Evolutionary conservation across 2,888 invertebrate species (phyloP).

Genomic region (Platynereis dumerilii): DNA sequence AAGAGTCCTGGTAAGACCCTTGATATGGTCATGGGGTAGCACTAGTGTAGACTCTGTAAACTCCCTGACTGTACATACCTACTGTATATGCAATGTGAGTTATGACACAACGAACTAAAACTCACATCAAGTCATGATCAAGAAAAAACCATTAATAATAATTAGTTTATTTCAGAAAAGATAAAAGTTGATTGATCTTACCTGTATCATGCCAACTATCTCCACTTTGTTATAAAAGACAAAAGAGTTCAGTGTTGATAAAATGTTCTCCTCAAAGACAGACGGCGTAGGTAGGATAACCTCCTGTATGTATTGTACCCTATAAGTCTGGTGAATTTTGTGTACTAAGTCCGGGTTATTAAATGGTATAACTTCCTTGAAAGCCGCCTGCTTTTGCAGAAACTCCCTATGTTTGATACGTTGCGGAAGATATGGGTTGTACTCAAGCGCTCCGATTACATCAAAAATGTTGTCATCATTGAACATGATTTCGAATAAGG

Average conservation of each 20-base stretch:
- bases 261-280: constrained; percentile 98
- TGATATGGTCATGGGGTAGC: no score
- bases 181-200: constrained; percentile 45
- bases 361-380: constrained; percentile 80
- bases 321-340: constrained; percentile 99
- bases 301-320: constrained; percentile 98
- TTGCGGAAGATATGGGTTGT: constrained; percentile 79
- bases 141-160: no score
- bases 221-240: constrained; percentile 99
- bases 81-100: no score
- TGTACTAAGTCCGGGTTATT: constrained; percentile 91
- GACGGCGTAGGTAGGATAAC: constrained; percentile 98
- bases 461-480: constrained; percentile 92
- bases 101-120: no score
- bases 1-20: no score
- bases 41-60: no score
- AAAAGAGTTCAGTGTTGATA: constrained; percentile 96
- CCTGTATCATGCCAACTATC: constrained; percentile 96
- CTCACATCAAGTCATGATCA: no score
- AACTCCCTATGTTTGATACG: constrained; percentile 86
- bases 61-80: no score
- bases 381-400: constrained; percentile 84
- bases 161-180: no score
- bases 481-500: constrained; percentile 97
- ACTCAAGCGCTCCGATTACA: constrained; percentile 92